phyloP scores from a whole-genome alignment of 2,888 invertebrate species.

The Orthosia incerta region DNA sequence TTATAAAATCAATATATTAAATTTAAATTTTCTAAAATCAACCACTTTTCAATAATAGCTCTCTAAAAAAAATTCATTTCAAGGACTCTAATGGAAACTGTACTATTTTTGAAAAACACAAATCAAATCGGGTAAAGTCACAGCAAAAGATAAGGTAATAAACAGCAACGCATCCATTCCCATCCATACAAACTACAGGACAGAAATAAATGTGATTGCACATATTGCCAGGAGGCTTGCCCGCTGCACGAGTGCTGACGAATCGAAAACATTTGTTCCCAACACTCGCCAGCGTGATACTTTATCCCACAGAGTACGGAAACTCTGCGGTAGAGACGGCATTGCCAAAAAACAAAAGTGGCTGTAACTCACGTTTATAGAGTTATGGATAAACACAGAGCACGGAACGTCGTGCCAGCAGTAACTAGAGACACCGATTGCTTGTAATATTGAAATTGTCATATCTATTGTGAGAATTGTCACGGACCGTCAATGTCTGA shows the following conservation, averaged over 20 bases:
- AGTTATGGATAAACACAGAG: slow-evolving; percentile 5
- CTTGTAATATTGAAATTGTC: neutral
- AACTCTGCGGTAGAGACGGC: neutral
- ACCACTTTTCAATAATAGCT: neutral
- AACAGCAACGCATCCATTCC: slow-evolving; percentile 41
- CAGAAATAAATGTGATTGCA: slow-evolving; percentile 52
- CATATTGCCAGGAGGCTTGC: slow-evolving; percentile 37
- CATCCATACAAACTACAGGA: slow-evolving; percentile 20
- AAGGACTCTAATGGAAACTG: neutral
- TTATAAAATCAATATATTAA: neutral
- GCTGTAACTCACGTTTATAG: slow-evolving; percentile 7
- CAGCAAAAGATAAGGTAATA: neutral
- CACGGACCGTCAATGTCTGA: too few species aligned
- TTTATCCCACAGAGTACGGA: slow-evolving; percentile 15
- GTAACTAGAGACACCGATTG: neutral
- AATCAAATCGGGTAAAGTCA: neutral
- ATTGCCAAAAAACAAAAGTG: slow-evolving; percentile 5
- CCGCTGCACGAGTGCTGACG: slow-evolving; percentile 40
- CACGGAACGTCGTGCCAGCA: neutral
- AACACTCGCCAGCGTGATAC: slow-evolving; percentile 34
- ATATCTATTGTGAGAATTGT: too few species aligned
- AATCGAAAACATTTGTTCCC: slow-evolving; percentile 52
- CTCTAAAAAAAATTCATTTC: too few species aligned
- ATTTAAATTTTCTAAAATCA: neutral
- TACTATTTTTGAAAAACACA: neutral